Evolutionary conservation across 2,797 vertebrate genomes (phyloP).

Genomic region (Meda fulgida): DNA sequence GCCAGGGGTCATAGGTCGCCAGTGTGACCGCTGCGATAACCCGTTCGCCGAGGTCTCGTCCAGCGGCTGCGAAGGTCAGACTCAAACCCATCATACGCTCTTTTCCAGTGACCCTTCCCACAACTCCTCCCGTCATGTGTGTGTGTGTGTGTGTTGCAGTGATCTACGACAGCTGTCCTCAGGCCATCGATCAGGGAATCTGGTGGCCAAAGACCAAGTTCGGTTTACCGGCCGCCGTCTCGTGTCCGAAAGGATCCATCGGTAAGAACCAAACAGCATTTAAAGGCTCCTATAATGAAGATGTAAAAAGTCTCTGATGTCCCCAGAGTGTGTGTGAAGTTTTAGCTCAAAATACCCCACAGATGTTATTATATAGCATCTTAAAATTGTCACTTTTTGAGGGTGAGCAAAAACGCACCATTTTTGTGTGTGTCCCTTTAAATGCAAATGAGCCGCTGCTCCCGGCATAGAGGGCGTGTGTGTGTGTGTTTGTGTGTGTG

Average conservation of each 20-base stretch:
- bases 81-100: not conserved
- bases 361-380: no score
- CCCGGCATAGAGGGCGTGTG: no score
- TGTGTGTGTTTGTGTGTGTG: no score
- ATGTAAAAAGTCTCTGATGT: no score
- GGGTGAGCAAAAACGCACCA: no score
- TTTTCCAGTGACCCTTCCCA: not conserved
- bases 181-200: slow-evolving; percentile 89
- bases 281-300: no score
- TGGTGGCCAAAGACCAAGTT: slow-evolving; percentile 98
- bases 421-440: no score
- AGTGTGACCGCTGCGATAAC: slow-evolving; percentile 94
- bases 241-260: slow-evolving; percentile 90
- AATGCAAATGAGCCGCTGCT: no score
- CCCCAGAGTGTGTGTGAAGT: no score
- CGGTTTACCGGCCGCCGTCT: slow-evolving; percentile 89
- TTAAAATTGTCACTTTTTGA: no score
- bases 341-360: no score
- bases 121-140: not conserved
- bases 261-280: slow-evolving; percentile 67
- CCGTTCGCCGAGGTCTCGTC: slow-evolving; percentile 94
- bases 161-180: slow-evolving; percentile 96
- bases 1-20: slow-evolving; percentile 91
- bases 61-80: slow-evolving; percentile 91
- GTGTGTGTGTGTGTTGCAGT: slow-evolving; percentile 73